These are phyloP conservation scores for Catagonus wagneri DNA, from an alignment of 2,113 vertebrate genomes.

Conservation along the genomic window DNA sequence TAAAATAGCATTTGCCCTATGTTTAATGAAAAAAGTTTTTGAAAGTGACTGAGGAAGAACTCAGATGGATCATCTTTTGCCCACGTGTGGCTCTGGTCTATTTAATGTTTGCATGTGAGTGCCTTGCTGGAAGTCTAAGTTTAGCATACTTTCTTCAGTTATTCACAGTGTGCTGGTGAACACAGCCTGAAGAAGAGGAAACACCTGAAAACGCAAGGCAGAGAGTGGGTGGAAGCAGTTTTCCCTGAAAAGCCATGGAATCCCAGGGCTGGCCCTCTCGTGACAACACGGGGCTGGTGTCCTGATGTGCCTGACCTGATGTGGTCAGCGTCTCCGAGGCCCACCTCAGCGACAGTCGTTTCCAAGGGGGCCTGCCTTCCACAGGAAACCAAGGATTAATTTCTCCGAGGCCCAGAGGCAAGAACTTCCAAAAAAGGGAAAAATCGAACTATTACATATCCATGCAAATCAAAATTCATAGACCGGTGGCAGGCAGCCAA, in stretches of 20 bases:
- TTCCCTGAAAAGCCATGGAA: slow-evolving; percentile 60
- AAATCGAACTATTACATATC: slow-evolving; percentile 88
- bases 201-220: slow-evolving; percentile 55
- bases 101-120: background rate
- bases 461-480: slow-evolving; percentile 89
- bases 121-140: background rate
- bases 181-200: slow-evolving; percentile 23
- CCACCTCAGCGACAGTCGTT: slow-evolving; percentile 65
- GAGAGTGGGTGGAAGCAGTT: slow-evolving; percentile 51
- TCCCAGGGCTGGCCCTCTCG: background rate
- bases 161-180: slow-evolving; percentile 3
- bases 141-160: background rate
- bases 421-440: slow-evolving; percentile 86
- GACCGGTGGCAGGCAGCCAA: slow-evolving; percentile 87
- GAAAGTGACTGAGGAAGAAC: background rate
- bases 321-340: slow-evolving; percentile 50
- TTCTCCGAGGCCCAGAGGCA: slow-evolving; percentile 83
- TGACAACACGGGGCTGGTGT: slow-evolving; percentile 69
- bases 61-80: background rate
- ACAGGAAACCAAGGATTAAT: slow-evolving; percentile 85
- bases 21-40: background rate
- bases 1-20: background rate
- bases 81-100: background rate
- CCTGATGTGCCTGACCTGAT: slow-evolving; percentile 18
- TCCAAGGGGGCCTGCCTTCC: slow-evolving; percentile 75